phyloP scores from a whole-genome alignment of 2,113 vertebrate species.

The Recurvirostra avosetta region DNA sequence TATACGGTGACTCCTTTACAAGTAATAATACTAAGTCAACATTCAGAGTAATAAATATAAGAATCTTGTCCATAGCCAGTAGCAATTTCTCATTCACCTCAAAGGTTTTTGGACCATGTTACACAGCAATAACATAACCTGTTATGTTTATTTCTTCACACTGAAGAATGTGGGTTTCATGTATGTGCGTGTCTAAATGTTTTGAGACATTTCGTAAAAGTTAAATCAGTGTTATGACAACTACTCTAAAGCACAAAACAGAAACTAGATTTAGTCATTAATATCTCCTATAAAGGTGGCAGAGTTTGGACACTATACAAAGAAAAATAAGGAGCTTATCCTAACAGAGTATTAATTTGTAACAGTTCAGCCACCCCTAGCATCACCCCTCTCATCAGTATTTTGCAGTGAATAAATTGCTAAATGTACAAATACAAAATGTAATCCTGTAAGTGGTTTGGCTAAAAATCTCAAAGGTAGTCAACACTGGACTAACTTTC shows the following conservation, averaged over 20 bases:
- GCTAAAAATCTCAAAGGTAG: not conserved
- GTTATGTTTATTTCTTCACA: not conserved
- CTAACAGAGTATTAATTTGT: not conserved
- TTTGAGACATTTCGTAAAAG: not conserved
- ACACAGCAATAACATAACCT: not conserved
- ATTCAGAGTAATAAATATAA: not conserved
- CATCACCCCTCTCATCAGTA: not conserved
- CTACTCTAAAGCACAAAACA: not conserved
- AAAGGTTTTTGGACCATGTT: not conserved
- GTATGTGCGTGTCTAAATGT: not conserved
- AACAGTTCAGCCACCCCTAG: not conserved
- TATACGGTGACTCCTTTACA: not conserved
- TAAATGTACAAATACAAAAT: not conserved
- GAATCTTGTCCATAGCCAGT: not conserved
- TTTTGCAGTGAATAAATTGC: not conserved
- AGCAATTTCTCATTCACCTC: not conserved
- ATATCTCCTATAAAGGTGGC: not conserved
- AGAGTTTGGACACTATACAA: not conserved
- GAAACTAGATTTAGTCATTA: not conserved
- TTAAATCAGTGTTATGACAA: not conserved
- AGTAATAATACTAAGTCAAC: not conserved
- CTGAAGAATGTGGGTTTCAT: not conserved
- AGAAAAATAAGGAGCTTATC: not conserved
- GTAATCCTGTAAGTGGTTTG: not conserved
- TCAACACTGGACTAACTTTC: not conserved